Evolutionary conservation across 1,140 invertebrate genomes (phyloP), one percentile per base, ranked within the genome.

Genomic region (Zaprionus taronus): DNA sequence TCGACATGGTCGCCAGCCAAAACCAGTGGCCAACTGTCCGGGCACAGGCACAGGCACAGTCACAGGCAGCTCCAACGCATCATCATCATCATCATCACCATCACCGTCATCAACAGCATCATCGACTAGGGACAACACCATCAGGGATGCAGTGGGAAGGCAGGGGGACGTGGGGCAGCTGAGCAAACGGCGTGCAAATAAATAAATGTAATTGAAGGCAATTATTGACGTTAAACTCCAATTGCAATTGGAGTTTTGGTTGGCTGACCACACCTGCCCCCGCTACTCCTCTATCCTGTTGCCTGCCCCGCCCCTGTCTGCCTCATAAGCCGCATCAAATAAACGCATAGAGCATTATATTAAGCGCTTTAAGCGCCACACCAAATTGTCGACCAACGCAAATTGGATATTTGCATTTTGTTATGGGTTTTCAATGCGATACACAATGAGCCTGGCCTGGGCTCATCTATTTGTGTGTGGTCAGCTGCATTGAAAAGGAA

Each of bases 131-230:
- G 20, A 51, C 20, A 5, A 9, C 38, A n/a, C 38, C 4, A n/a
- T n/a, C 4, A n/a, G 38, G 38, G 12, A 6, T 15, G 6, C 28
- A 31, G 28, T 28, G 53, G 5, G 7, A 7, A 31, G 28, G 17
- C 15, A n/a, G 62, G 28, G 31, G 69, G n/a, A 20, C 15, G 20
- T 6, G 34, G n/a, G 64, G 56, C 47, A 53, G 63, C 63, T 58
- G 28, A 62, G 77, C 74, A 77, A 68, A 57, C 72, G 72, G 68
- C 70, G 85, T 65, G 76, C 81, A 82, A 89, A 89, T 89, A 89
- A 90, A 90, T 85, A 90, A 90, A 90, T 90, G 76, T 90, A 89
- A 89, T 89, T 89, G 85, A 80, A 90, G 85, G 85, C 85, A 89
- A 89, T 89, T 89, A 89, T 82, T 81, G 85, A 71, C 77, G 85